phyloP scores from a whole-genome alignment of 2,888 invertebrate genomes.

The Epistrophe eligans region DNA sequence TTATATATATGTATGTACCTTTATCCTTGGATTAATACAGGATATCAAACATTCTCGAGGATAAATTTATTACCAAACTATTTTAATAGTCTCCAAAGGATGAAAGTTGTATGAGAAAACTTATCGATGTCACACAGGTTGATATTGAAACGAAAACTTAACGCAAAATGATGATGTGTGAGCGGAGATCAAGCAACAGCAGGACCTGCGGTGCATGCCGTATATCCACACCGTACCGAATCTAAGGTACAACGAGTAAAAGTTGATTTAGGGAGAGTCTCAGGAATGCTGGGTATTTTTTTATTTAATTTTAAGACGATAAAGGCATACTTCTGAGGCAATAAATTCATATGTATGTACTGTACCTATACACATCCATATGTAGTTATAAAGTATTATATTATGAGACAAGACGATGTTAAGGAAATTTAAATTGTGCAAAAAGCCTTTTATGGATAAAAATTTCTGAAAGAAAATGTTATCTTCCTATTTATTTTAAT shows the following conservation, averaged over 20 bases:
- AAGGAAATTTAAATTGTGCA: background rate
- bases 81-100: constrained; percentile 64
- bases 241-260: constrained; percentile 10
- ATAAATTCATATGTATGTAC: constrained; percentile 51
- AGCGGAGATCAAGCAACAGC: constrained; percentile 16
- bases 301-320: constrained; percentile 60
- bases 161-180: constrained; percentile 33
- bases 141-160: constrained; percentile 46
- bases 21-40: constrained; percentile 45
- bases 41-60: constrained; percentile 27
- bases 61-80: constrained; percentile 68
- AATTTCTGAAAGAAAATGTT: no score
- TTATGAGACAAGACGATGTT: background rate
- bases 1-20: background rate
- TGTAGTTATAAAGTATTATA: background rate
- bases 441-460: background rate
- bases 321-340: constrained; percentile 52
- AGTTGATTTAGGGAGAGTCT: constrained; percentile 51
- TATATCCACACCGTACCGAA: background rate
- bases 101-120: constrained; percentile 42
- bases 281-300: constrained; percentile 60
- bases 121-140: constrained; percentile 62
- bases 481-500: background rate
- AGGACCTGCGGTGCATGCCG: background rate
- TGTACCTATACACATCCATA: background rate